Evolutionary conservation across 2,888 invertebrate species (phyloP).

Genomic region (Protodeltote pygarga): DNA sequence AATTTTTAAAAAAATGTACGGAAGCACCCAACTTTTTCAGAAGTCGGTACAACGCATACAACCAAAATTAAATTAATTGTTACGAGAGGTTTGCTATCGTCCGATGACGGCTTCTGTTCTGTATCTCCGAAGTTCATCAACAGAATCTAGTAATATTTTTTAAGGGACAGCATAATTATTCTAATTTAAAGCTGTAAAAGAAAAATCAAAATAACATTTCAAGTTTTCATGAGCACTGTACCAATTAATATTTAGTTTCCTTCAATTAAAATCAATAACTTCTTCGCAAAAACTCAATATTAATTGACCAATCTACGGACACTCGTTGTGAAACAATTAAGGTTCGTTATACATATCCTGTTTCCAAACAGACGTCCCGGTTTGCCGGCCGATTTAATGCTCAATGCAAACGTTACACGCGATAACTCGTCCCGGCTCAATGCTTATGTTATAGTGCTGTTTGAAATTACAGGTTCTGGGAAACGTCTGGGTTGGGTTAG

Average conservation of each 20-base stretch:
- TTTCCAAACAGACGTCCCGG: conserved; percentile 37
- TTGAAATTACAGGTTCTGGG: background rate
- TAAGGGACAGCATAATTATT: too few relatives aligned
- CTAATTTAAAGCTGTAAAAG: too few relatives aligned
- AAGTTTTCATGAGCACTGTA: conserved; percentile 4
- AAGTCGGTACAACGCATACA: too few relatives aligned
- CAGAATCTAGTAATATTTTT: too few relatives aligned
- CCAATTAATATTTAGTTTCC: conserved; percentile 19
- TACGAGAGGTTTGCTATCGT: too few relatives aligned
- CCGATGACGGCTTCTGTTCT: too few relatives aligned
- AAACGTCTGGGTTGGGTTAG: background rate
- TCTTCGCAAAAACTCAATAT: conserved; percentile 15
- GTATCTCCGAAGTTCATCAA: too few relatives aligned
- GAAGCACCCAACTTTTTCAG: too few relatives aligned
- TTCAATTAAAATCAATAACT: conserved; percentile 23
- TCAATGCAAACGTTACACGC: conserved; percentile 37
- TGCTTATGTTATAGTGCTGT: conserved; percentile 6
- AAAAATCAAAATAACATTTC: too few relatives aligned
- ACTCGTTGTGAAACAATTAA: conserved; percentile 39
- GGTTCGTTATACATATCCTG: conserved; percentile 46
- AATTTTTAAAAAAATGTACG: too few relatives aligned
- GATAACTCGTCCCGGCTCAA: conserved; percentile 25
- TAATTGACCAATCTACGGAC: conserved; percentile 13
- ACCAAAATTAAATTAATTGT: too few relatives aligned
- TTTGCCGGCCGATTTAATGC: conserved; percentile 16